Conservation (phyloP, 2,113 vertebrate species). For the Aplodontia rufa region DNA sequence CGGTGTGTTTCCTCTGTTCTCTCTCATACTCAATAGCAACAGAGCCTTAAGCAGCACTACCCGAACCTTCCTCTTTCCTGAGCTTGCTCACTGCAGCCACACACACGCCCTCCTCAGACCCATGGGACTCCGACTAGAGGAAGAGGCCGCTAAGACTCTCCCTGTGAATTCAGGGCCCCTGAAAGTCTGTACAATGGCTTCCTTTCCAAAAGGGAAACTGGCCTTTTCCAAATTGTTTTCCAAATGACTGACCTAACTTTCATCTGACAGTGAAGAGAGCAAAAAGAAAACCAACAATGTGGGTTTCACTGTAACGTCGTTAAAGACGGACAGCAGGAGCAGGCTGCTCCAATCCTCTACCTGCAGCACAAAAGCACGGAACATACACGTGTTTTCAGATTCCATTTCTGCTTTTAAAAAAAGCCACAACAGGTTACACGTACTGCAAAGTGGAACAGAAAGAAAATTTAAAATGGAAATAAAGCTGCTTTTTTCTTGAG, state of each 20-base stretch:
- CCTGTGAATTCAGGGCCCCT: background rate
- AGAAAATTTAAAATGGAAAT: background rate
- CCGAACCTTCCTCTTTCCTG: background rate
- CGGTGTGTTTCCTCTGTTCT: background rate
- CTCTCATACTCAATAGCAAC: background rate
- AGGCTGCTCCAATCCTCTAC: background rate
- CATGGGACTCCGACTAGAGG: background rate
- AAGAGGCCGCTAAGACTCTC: background rate
- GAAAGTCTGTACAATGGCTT: background rate
- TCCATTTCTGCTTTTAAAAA: background rate
- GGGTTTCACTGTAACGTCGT: background rate
- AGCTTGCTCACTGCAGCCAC: background rate
- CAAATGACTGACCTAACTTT: background rate
- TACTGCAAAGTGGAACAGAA: background rate
- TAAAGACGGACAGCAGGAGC: constrained; percentile 29
- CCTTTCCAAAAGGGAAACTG: constrained; percentile 12
- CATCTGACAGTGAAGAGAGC: background rate
- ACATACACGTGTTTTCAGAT: background rate
- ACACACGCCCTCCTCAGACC: background rate
- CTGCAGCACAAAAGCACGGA: background rate
- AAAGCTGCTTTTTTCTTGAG: background rate
- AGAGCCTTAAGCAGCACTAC: background rate
- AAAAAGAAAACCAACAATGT: background rate
- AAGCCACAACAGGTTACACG: background rate
- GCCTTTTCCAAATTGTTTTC: background rate